These are phyloP conservation scores for Cyanoramphus novaezelandiae DNA, from an alignment of 2,113 vertebrate species.

Conservation along the genomic window DNA sequence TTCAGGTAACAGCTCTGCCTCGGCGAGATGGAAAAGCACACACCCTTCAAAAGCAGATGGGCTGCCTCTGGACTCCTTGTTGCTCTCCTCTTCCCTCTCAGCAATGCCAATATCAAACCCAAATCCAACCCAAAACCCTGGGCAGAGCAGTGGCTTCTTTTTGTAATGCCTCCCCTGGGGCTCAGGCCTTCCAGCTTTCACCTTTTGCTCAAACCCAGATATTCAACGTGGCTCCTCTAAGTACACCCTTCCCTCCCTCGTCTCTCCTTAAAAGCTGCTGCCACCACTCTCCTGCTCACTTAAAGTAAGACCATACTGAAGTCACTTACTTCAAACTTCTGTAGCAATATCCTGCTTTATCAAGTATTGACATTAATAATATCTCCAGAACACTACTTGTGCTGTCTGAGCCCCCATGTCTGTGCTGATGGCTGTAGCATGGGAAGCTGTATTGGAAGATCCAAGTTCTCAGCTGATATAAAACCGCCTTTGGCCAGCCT, in stretches of 20 bases:
- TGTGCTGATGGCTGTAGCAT: neutral
- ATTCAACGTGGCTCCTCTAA: neutral
- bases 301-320: neutral
- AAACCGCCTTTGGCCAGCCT: neutral
- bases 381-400: neutral
- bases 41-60: neutral
- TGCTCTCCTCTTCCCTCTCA: neutral
- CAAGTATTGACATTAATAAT: neutral
- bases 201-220: neutral
- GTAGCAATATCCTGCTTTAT: neutral
- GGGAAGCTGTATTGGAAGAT: neutral
- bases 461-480: neutral
- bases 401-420: neutral
- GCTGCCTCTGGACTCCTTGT: neutral
- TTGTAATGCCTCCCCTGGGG: neutral
- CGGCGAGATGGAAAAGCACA: neutral
- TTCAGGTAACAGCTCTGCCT: neutral
- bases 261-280: neutral
- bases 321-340: neutral
- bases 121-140: neutral
- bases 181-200: neutral
- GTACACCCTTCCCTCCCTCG: neutral
- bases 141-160: neutral
- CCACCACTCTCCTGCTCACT: neutral
- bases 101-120: neutral